Evolutionary conservation across 1,140 invertebrate genomes (phyloP).

Genomic region (Brachionus asplanchnoidis): DNA sequence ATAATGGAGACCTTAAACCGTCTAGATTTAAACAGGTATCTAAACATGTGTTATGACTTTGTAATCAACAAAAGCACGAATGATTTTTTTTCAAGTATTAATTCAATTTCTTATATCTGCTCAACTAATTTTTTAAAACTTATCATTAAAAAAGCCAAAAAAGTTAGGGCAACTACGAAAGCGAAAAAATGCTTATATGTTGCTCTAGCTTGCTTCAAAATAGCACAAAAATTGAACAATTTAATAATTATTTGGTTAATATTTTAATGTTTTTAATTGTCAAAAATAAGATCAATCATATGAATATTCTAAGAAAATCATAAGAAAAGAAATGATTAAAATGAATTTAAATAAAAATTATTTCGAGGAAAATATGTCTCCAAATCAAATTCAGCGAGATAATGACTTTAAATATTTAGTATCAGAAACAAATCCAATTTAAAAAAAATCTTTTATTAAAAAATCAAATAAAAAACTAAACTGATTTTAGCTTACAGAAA

Average conservation of each 20-base stretch:
- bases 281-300: background rate
- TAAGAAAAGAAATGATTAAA: background rate
- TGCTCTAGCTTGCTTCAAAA: background rate
- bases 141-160: background rate
- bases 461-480: too few species aligned
- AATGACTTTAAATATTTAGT: background rate
- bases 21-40: background rate
- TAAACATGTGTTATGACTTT: background rate
- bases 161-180: background rate
- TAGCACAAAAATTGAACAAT: background rate
- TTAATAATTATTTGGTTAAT: background rate
- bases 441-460: too few species aligned
- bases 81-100: background rate
- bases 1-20: background rate
- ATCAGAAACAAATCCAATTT: background rate
- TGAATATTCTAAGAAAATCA: background rate
- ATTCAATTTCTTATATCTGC: background rate
- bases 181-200: background rate
- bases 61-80: background rate
- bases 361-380: background rate
- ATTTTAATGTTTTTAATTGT: background rate
- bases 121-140: background rate
- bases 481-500: too few species aligned
- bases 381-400: background rate
- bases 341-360: background rate